Base-by-base conservation (phyloP, 2,113 vertebrate genomes). In the Ranitomeya variabilis region DNA sequence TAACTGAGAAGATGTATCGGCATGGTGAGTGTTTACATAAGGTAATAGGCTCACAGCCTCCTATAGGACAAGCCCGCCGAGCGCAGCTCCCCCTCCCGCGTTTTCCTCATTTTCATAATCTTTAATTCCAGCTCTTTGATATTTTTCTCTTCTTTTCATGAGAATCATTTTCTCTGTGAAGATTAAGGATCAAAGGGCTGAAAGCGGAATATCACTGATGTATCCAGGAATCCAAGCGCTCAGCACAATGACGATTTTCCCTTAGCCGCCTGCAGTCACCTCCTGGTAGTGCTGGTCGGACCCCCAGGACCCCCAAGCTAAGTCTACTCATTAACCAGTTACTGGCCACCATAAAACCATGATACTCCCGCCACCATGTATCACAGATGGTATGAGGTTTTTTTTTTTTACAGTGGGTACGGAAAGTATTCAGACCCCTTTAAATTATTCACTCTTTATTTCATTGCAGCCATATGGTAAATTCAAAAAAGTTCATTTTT, bases 121-220 rank as follows among this genome's bases (percentile, higher is more conserved):
- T 87, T 55, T 51, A 80, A 55, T 87, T 87, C 86, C 18, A 71
- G 52, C 62, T 26, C 86, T 87, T 87, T 87, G 86, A 87, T 87
- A 31, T 80, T 87, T 87, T 81, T 87, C 51, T 19, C 31, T 80
- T 87, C 78, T 87, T 80, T 87, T 87, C 86, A 71, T 87, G 64
- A 45, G 76, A 80, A 87, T 87, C 67, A 87, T 87, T 87, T 87
- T 87, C 86, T 71, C 77, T 71, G 86, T 87, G 86, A 80, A 87
- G 86, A 87, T 87, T 87, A 81, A 81, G 78, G 86, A 87, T 87
- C 86, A 87, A 87, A 87, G 86, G 78, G 64, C 86, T 87, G 77
- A 80, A 78, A 80, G 76, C 77, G 31, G 57, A 79, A 80, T 80
- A 26, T 80, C 10, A 71, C 15, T 59, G 79, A 57, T 81, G 79